Percentiles rank a stretch among this genome's conserved stretches.
Conservation (phyloP, 2,113 vertebrate genomes). For the Hiodon tergisus region DNA sequence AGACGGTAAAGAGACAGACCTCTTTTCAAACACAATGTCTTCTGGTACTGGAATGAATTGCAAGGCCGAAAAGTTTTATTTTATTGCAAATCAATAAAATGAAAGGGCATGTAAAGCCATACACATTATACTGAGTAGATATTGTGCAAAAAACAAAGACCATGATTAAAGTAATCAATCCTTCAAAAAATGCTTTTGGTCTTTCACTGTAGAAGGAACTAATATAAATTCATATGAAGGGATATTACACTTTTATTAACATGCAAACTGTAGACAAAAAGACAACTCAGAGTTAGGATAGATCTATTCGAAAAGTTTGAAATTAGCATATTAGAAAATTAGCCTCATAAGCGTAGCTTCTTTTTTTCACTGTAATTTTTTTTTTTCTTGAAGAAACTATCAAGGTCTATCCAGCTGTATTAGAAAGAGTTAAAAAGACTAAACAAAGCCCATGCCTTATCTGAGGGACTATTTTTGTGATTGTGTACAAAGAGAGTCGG, state of each 20-base stretch:
- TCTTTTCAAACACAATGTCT: background rate
- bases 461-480: slow-evolving; percentile 4
- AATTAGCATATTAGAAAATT: no score
- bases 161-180: background rate
- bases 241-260: no score
- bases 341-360: background rate
- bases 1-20: background rate
- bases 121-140: background rate
- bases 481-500: slow-evolving; percentile 11
- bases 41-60: background rate
- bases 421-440: background rate
- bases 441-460: background rate
- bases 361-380: background rate
- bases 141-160: background rate
- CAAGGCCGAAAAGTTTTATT: background rate
- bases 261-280: no score
- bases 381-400: background rate
- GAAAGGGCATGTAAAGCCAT: background rate
- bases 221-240: no score
- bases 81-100: background rate
- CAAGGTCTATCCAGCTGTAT: background rate
- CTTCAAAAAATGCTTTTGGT: background rate
- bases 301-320: no score
- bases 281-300: no score
- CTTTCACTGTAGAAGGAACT: background rate